Evolutionary conservation across 2,888 invertebrate species (phyloP).

Genomic region (Meghimatium bilineatum): DNA sequence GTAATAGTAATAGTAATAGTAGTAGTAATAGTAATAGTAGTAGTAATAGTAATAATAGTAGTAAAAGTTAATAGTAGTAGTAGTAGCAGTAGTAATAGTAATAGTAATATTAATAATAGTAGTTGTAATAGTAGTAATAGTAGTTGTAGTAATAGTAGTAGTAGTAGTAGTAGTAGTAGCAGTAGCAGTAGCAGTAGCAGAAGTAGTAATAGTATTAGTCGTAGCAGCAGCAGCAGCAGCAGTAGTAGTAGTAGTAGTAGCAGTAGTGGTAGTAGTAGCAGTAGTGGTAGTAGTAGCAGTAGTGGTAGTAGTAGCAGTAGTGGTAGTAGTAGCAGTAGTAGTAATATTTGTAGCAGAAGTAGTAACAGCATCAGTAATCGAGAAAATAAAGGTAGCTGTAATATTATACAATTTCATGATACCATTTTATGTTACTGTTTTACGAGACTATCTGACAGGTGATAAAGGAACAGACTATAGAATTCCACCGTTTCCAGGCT

Average conservation of each 20-base stretch:
- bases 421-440: no score
- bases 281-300: no score
- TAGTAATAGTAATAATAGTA: constrained; percentile 12
- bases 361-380: not conserved
- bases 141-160: not conserved
- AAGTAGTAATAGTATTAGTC: no score
- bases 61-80: constrained; percentile 17
- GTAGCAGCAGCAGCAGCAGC: no score
- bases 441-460: no score
- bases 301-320: not conserved
- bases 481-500: no score
- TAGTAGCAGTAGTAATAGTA: not conserved
- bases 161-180: not conserved
- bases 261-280: not conserved
- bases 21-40: constrained; percentile 2
- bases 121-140: no score
- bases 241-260: no score
- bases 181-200: no score
- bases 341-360: not conserved
- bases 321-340: not conserved
- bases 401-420: constrained; percentile 12
- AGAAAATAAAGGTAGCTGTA: not conserved
- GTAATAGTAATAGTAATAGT: constrained; percentile 18
- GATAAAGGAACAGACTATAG: no score
- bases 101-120: not conserved